phyloP scores from a whole-genome alignment of 2,113 vertebrate species.

The Cyprinodon variegatus region DNA sequence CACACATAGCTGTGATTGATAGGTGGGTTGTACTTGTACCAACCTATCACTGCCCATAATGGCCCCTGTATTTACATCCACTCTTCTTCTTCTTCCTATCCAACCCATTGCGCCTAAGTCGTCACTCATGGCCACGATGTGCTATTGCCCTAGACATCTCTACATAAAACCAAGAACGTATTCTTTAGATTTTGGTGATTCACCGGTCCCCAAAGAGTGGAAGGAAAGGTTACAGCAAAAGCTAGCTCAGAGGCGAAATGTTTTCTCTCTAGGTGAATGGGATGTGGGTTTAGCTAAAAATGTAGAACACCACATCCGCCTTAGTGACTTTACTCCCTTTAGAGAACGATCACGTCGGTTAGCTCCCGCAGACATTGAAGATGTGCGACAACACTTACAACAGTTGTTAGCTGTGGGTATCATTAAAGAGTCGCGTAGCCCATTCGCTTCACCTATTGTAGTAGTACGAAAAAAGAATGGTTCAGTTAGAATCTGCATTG shows the following conservation, averaged over 20 bases:
- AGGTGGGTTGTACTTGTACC: no score
- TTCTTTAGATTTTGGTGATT: conserved; percentile 24
- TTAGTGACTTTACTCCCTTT: neutral
- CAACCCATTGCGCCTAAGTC: no score
- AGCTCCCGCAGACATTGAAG: neutral
- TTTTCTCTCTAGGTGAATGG: conserved; percentile 38
- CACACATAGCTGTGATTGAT: no score
- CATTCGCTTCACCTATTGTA: neutral
- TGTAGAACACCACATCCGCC: neutral
- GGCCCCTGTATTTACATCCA: no score
- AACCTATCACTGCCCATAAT: no score
- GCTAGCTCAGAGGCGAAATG: neutral
- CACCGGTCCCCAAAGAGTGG: conserved; percentile 21
- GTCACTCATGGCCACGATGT: no score
- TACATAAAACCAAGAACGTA: no score
- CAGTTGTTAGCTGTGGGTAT: conserved; percentile 1
- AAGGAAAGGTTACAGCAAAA: conserved; percentile 26
- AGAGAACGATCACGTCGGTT: neutral
- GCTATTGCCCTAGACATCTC: no score
- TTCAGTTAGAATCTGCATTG: no score
- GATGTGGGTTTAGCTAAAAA: conserved; percentile 25
- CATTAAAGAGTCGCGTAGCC: conserved; percentile 3
- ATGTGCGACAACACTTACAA: neutral
- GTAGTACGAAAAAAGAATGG: conserved; percentile 7
- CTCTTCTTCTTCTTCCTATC: no score